Percentiles rank a stretch among this genome's conserved stretches.
phyloP scores from a whole-genome alignment of 2,888 invertebrate genomes.

The Dione juno region DNA sequence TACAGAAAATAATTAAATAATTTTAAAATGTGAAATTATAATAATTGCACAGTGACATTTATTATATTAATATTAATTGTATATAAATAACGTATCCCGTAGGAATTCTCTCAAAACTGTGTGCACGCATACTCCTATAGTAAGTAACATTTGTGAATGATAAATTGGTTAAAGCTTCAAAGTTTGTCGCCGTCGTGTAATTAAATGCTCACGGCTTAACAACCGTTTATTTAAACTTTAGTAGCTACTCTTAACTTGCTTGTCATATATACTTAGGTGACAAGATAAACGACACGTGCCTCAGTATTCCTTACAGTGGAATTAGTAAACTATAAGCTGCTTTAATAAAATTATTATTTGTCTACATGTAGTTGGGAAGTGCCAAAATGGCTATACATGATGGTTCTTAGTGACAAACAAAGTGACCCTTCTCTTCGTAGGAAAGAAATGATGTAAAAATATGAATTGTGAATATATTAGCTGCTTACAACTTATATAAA shows the following conservation, averaged over 20 bases:
- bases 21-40: too few species aligned
- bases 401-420: too few species aligned
- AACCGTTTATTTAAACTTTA: slow-evolving; percentile 44
- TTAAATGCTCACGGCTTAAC: slow-evolving; percentile 44
- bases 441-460: too few species aligned
- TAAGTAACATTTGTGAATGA: slow-evolving; percentile 29
- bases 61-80: neutral
- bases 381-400: too few species aligned
- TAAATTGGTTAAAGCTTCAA: slow-evolving; percentile 40
- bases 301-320: slow-evolving; percentile 7
- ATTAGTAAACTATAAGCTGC: neutral
- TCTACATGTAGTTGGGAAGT: too few species aligned
- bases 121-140: slow-evolving; percentile 23
- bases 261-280: slow-evolving; percentile 35
- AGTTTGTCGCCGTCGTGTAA: slow-evolving; percentile 43
- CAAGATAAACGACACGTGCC: slow-evolving; percentile 26
- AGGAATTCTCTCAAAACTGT: slow-evolving; percentile 28
- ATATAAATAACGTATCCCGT: slow-evolving; percentile 1
- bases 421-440: too few species aligned
- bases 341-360: neutral
- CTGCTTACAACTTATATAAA: too few species aligned
- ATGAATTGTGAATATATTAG: too few species aligned
- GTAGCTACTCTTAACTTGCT: slow-evolving; percentile 42
- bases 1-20: too few species aligned
- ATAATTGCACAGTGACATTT: too few species aligned